phyloP scores from a whole-genome alignment of 2,797 vertebrate genomes.

The Zenarchopterus dispar region DNA sequence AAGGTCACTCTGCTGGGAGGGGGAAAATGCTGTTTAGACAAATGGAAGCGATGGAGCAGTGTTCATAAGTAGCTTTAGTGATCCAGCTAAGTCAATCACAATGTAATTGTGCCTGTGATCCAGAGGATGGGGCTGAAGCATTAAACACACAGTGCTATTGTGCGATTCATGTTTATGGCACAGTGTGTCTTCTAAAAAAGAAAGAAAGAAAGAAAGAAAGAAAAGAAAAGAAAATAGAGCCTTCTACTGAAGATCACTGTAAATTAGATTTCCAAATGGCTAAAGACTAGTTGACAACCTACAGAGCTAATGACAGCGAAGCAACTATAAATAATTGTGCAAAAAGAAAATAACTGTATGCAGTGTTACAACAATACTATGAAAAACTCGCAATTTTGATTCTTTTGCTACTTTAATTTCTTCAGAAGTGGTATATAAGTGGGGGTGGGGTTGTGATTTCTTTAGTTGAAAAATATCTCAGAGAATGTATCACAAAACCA shows the following conservation, averaged over 20 bases:
- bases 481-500: conserved; percentile 70
- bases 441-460: conserved; percentile 34
- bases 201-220: no score
- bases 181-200: background rate
- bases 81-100: conserved; percentile 69
- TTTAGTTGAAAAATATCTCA: conserved; percentile 48
- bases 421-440: conserved; percentile 7
- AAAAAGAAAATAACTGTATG: conserved; percentile 14
- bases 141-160: conserved; percentile 66
- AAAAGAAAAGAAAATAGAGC: conserved; percentile 14
- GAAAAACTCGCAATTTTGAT: conserved; percentile 17
- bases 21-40: conserved; percentile 43
- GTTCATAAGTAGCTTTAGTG: conserved; percentile 58
- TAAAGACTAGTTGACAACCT: conserved; percentile 28
- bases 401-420: conserved; percentile 30
- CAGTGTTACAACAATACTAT: conserved; percentile 1
- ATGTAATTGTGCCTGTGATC: conserved; percentile 78
- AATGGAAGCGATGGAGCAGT: conserved; percentile 43
- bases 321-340: conserved; percentile 21
- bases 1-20: conserved; percentile 49
- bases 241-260: conserved; percentile 25
- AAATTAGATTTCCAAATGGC: conserved; percentile 43
- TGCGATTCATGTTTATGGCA: conserved; percentile 54
- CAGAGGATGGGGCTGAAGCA: conserved; percentile 83
- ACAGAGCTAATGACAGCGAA: conserved; percentile 28